Percentiles rank a stretch among this genome's conserved stretches.
These are phyloP conservation scores for Antechinus flavipes DNA, from an alignment of 2,113 vertebrate species.

Conservation along the genomic window DNA sequence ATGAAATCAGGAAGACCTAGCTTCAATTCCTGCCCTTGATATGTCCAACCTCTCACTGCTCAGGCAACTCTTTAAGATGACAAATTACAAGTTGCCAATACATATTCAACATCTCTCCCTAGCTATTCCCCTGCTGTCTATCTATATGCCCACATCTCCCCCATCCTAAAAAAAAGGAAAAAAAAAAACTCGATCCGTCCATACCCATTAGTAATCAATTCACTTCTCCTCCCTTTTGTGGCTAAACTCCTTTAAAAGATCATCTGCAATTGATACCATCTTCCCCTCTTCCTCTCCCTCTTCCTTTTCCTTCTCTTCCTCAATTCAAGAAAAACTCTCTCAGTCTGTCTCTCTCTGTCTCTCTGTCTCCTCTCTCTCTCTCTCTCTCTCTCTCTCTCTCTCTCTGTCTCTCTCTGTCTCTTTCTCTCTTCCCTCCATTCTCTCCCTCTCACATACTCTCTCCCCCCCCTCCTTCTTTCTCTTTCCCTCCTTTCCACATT, in stretches of 20 bases:
- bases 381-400: too few species aligned
- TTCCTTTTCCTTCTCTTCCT: too few species aligned
- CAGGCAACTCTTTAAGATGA: neutral
- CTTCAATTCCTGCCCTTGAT: neutral
- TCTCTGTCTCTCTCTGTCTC: too few species aligned
- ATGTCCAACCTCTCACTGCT: neutral
- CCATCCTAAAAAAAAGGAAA: neutral
- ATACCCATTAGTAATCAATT: neutral
- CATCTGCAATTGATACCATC: neutral
- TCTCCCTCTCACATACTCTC: too few species aligned
- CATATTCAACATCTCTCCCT: neutral
- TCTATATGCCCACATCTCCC: neutral
- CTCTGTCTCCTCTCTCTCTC: too few species aligned
- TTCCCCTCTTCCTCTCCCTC: too few species aligned
- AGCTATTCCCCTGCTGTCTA: neutral
- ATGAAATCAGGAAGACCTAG: neutral
- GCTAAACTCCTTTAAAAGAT: neutral
- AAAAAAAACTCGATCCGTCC: neutral
- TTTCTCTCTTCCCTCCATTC: too few species aligned
- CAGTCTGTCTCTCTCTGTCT: too few species aligned
- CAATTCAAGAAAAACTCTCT: too few species aligned
- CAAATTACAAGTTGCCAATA: neutral
- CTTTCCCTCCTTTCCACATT: neutral
- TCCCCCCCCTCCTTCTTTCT: too few species aligned
- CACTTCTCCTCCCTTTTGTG: neutral